Percentiles rank a stretch among this genome's conserved stretches.
phyloP scores from a whole-genome alignment of 2,797 vertebrate species.

The Ciconia nigra region DNA sequence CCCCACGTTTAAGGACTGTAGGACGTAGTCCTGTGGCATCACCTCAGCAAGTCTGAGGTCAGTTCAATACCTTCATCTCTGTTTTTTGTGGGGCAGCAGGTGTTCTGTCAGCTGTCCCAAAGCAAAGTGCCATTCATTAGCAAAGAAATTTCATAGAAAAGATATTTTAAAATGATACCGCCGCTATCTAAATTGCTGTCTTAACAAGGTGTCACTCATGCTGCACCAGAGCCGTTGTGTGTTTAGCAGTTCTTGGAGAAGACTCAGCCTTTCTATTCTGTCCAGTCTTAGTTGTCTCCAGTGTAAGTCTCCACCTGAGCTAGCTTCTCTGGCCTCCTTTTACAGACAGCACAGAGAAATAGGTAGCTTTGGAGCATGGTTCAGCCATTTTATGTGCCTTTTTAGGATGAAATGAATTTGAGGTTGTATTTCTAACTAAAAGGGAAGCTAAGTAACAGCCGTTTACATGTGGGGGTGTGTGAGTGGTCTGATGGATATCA shows the following conservation, averaged over 20 bases:
- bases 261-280: neutral
- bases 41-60: neutral
- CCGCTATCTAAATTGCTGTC: neutral
- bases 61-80: neutral
- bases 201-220: neutral
- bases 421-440: neutral
- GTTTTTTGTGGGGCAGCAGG: neutral
- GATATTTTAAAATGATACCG: neutral
- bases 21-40: neutral
- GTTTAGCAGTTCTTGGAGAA: neutral
- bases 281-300: neutral
- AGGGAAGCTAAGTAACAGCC: neutral
- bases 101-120: neutral
- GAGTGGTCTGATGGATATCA: neutral
- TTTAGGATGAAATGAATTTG: neutral
- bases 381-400: neutral
- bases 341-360: neutral
- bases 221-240: neutral
- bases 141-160: neutral
- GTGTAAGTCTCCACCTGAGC: neutral
- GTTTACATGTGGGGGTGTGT: neutral
- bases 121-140: neutral
- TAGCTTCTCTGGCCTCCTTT: neutral
- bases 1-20: neutral
- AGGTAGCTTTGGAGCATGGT: neutral